Conservation (phyloP, 2,888 invertebrate species). For the Pammene aurita region DNA sequence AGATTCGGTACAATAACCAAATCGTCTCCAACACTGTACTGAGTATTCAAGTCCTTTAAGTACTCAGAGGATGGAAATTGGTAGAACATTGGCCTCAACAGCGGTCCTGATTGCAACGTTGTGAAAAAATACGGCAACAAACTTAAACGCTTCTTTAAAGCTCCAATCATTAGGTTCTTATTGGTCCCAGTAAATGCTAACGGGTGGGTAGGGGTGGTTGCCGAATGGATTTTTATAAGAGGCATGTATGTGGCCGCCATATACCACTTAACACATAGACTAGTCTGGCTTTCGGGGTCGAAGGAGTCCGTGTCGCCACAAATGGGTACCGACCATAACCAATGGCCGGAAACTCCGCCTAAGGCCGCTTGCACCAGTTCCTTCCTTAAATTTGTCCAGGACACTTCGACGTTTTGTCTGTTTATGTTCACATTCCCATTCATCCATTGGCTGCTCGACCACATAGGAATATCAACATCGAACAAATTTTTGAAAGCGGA, state of each 20-base stretch:
- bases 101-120: conserved; percentile 78
- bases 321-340: conserved; percentile 80
- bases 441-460: conserved; percentile 67
- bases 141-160: conserved; percentile 75
- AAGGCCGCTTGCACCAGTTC: conserved; percentile 78
- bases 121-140: conserved; percentile 85
- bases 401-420: conserved; percentile 79
- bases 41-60: conserved; percentile 76
- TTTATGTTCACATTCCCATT: conserved; percentile 62
- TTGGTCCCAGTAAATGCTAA: conserved; percentile 72
- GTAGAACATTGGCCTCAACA: conserved; percentile 86
- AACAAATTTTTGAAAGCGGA: conserved; percentile 57
- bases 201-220: conserved; percentile 69
- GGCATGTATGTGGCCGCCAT: conserved; percentile 86
- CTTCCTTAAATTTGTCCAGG: conserved; percentile 83
- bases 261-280: conserved; percentile 87
- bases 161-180: conserved; percentile 66
- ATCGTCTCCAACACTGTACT: conserved; percentile 85
- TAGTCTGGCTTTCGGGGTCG: conserved; percentile 62
- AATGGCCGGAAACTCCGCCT: conserved; percentile 76
- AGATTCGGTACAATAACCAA: conserved; percentile 85
- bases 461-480: conserved; percentile 50
- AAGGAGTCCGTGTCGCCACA: conserved; percentile 82
- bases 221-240: conserved; percentile 79
- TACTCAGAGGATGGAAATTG: conserved; percentile 78